These are phyloP conservation scores for Eilema griseolum DNA, from an alignment of 2,888 invertebrate species.

Conservation along the genomic window DNA sequence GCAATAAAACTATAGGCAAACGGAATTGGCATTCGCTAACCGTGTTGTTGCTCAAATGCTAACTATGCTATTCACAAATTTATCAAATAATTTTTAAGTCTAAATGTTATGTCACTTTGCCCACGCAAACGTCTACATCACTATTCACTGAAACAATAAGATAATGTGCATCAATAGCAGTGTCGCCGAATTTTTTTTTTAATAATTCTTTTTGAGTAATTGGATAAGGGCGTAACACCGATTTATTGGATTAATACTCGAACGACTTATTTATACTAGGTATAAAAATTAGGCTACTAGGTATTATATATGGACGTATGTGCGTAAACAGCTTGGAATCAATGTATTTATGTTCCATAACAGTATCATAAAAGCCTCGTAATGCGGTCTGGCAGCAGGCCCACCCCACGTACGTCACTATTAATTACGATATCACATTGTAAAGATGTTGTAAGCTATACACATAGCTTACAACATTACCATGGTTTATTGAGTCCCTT, in stretches of 20 bases:
- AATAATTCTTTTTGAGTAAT: conserved; percentile 11
- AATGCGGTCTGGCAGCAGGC: conserved; percentile 27
- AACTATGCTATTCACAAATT: conserved; percentile 14
- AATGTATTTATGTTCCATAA: conserved; percentile 42
- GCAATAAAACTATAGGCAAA: conserved; percentile 56
- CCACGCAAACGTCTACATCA: neutral
- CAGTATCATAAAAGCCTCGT: conserved; percentile 43
- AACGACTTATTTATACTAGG: conserved; percentile 34
- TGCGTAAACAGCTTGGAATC: conserved; percentile 35
- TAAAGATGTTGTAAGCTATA: conserved; percentile 45
- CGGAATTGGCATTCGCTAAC: conserved; percentile 44
- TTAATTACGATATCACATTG: conserved; percentile 48
- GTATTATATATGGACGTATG: conserved; percentile 5
- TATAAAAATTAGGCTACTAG: neutral
- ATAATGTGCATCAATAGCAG: conserved; percentile 11
- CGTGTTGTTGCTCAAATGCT: conserved; percentile 40
- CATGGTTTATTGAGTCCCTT: conserved; percentile 49
- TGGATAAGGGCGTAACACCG: conserved; percentile 6
- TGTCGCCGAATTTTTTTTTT: conserved; percentile 3
- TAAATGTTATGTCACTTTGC: conserved; percentile 14
- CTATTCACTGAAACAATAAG: conserved; percentile 13
- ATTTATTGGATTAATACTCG: conserved; percentile 12
- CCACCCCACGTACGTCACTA: conserved; percentile 40
- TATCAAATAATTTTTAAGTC: conserved; percentile 5
- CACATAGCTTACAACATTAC: conserved; percentile 12